Evolutionary conservation across 2,797 vertebrate species (phyloP), one percentile per base, ranked within the genome.

Genomic region (Lemur catta): DNA sequence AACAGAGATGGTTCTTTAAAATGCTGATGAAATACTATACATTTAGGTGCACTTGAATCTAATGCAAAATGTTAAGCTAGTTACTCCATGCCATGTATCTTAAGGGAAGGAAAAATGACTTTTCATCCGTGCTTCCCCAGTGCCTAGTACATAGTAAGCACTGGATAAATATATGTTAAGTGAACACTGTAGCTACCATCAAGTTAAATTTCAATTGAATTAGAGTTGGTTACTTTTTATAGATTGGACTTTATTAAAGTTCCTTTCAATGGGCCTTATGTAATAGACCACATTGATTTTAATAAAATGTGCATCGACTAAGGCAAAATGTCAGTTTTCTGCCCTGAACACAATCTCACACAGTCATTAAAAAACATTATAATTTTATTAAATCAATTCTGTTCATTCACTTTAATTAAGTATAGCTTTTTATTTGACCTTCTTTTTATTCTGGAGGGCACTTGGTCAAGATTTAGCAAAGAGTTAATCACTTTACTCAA

Each of bases 251-350:
- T 97, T 98, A 98, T 98, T 98, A 98, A 98, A 89, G 74, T 57
- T 97, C 35, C 79, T 80, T 98, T 97, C 96, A 97, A 93, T 94
- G 97, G 82, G 95, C 80, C 92, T 95, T 96, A 92, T 72, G 94
- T 97, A 97, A 80, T 94, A 97, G 84, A 98, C 43, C 9, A 92
- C 96, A 98, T 98, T 97, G 98, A 98, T 98, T 98, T 98, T 98
- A 98, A 98, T 98, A 98, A 98, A 98, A 98, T 98, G 97, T 89
- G 88, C 98, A 98, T 98, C 94, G 98, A 98, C 98, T 98, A 98
- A 91, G 93, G 91, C 93, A 97, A 98, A 98, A 98, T 97, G 97
- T 97, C 98, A 98, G 88, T 97, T 98, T 98, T 98, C 93, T 98
- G 76, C 95, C 97, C 86, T 82, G 96, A 98, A 98, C 76, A 97